phyloP scores from a whole-genome alignment of 2,888 invertebrate species.

The Lycocerus yunnanus region DNA sequence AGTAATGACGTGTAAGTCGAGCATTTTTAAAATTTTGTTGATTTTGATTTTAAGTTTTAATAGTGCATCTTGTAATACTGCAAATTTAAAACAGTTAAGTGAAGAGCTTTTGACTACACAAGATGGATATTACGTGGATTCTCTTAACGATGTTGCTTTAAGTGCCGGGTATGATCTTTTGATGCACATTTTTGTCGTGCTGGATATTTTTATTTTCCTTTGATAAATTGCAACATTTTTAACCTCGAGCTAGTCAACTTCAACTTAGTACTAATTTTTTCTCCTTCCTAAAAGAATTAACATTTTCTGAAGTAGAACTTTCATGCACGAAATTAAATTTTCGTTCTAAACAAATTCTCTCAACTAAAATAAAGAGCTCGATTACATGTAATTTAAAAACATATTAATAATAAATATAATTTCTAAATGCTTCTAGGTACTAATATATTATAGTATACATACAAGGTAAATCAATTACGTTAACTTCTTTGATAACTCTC shows the following conservation, averaged over 20 bases:
- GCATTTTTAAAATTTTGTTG: slow-evolving; percentile 16
- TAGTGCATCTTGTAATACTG: slow-evolving; percentile 13
- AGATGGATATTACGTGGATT: slow-evolving; percentile 36
- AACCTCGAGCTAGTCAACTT: not conserved
- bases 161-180: slow-evolving; percentile 35
- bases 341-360: not conserved
- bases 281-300: not conserved
- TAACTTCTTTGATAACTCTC: no score
- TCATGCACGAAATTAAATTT: not conserved
- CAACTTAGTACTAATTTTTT: not conserved
- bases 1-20: slow-evolving; percentile 15
- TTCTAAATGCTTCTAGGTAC: no score
- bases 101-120: slow-evolving; percentile 27
- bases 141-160: slow-evolving; percentile 34
- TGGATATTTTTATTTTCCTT: slow-evolving; percentile 4
- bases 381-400: no score
- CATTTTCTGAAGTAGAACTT: not conserved
- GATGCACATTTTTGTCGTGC: slow-evolving; percentile 22
- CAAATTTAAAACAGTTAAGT: slow-evolving; percentile 13
- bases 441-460: no score
- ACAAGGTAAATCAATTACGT: no score
- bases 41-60: slow-evolving; percentile 22
- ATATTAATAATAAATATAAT: no score
- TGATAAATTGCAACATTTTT: not conserved
- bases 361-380: not conserved